These are phyloP conservation scores for Leistus spinibarbis DNA, from an alignment of 2,888 invertebrate species.

Conservation along the genomic window DNA sequence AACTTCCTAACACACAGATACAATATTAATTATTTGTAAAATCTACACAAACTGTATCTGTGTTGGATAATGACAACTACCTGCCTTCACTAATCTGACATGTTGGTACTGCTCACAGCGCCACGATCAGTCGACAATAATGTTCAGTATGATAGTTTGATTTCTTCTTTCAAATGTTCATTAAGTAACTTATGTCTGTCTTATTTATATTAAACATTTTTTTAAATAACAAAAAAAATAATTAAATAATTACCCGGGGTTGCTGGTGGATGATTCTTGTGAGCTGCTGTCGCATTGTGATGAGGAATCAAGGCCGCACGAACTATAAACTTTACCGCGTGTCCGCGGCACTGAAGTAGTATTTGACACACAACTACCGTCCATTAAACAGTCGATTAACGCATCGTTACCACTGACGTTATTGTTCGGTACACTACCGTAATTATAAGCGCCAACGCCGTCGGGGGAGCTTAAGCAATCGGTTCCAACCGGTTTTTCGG, in stretches of 20 bases:
- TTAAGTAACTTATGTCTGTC: no score
- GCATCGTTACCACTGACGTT: slow-evolving; percentile 27
- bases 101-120: no score
- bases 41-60: slow-evolving; percentile 10
- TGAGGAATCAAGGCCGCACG: slow-evolving; percentile 2
- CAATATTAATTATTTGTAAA: no score
- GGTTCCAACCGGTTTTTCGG: slow-evolving; percentile 9
- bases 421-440: slow-evolving; percentile 26
- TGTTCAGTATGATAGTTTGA: not conserved
- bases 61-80: not conserved
- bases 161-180: not conserved
- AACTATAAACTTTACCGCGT: slow-evolving; percentile 26
- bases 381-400: slow-evolving; percentile 27
- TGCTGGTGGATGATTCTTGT: not conserved
- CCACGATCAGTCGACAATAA: no score
- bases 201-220: not conserved
- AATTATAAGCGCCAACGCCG: slow-evolving; percentile 7
- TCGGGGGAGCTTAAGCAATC: slow-evolving; percentile 14
- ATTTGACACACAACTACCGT: slow-evolving; percentile 35
- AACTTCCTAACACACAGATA: no score
- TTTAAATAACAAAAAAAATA: no score
- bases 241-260: not conserved
- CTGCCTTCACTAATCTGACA: no score
- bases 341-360: slow-evolving; percentile 10
- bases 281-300: not conserved